Conservation (phyloP, 2,888 invertebrate species). For the Homarus gammarus region DNA sequence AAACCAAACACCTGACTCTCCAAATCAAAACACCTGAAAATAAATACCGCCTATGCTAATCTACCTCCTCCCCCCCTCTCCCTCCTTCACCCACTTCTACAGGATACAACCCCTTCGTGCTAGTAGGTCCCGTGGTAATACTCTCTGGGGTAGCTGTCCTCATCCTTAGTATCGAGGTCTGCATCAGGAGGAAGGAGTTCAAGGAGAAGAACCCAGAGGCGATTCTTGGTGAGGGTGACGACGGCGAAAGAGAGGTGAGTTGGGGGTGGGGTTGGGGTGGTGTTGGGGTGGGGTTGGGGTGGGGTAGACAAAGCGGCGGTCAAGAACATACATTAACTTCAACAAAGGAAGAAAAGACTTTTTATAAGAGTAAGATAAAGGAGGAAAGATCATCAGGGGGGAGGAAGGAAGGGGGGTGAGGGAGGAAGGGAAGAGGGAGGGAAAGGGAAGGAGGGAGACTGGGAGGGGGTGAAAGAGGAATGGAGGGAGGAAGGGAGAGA, state of each 20-base stretch:
- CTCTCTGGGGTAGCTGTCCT: constrained; percentile 72
- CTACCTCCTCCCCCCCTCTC: neutral
- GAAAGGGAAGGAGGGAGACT: neutral
- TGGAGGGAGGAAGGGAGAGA: neutral
- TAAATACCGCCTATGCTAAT: too few relatives aligned
- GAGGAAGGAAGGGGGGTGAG: too few relatives aligned
- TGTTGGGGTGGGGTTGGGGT: neutral
- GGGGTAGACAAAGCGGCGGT: too few relatives aligned
- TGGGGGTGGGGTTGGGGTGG: too few relatives aligned
- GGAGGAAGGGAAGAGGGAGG: constrained; percentile 5
- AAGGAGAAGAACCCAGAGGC: constrained; percentile 61
- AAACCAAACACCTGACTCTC: too few relatives aligned
- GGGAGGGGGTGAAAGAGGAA: neutral
- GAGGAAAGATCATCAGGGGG: neutral
- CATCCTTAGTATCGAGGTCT: constrained; percentile 73
- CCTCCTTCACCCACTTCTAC: neutral
- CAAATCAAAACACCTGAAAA: too few relatives aligned
- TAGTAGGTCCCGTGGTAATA: constrained; percentile 74
- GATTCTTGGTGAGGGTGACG: constrained; percentile 31
- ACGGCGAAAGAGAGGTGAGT: constrained; percentile 45
- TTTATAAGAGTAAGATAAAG: neutral
- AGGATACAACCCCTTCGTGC: constrained; percentile 73
- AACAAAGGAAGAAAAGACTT: neutral
- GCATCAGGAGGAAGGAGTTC: constrained; percentile 68
- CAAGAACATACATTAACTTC: neutral